Evolutionary conservation across 2,797 vertebrate species (phyloP).

Genomic region (Artibeus jamaicensis): DNA sequence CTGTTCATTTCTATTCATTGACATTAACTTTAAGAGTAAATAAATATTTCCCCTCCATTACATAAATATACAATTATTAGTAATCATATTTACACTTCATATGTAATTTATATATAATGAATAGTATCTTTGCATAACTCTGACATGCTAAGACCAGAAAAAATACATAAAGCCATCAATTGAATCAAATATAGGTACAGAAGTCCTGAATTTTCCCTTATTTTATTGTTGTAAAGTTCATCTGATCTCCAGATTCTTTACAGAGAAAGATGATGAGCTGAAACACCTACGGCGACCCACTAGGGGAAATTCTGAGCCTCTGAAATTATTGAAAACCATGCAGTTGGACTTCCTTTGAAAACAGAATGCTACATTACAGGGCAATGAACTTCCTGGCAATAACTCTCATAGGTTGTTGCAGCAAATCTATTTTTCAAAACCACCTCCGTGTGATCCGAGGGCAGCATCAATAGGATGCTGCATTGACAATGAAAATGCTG

Average conservation of each 20-base stretch:
- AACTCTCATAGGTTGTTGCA: not conserved
- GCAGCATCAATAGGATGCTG: not conserved
- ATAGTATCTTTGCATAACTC: not conserved
- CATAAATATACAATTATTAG: not conserved
- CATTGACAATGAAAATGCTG: not conserved
- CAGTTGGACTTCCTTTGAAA: not conserved
- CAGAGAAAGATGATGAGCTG: not conserved
- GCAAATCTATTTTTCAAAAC: not conserved
- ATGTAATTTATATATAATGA: not conserved
- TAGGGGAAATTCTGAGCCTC: not conserved
- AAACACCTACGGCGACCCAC: not conserved
- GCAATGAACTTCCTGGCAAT: not conserved
- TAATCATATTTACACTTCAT: not conserved
- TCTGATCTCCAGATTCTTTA: not conserved
- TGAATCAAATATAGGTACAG: not conserved
- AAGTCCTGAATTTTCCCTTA: not conserved
- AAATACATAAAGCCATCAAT: not conserved
- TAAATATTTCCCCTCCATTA: not conserved
- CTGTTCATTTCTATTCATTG: not conserved
- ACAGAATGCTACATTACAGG: not conserved
- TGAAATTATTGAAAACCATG: conserved; percentile 14
- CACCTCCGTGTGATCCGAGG: not conserved
- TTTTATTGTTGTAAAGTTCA: not conserved
- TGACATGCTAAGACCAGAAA: not conserved
- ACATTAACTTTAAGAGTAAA: not conserved